Evolutionary conservation across 1,140 invertebrate species (phyloP), one percentile per base, ranked within the genome.

Genomic region (Drosophila nigromelanica): DNA sequence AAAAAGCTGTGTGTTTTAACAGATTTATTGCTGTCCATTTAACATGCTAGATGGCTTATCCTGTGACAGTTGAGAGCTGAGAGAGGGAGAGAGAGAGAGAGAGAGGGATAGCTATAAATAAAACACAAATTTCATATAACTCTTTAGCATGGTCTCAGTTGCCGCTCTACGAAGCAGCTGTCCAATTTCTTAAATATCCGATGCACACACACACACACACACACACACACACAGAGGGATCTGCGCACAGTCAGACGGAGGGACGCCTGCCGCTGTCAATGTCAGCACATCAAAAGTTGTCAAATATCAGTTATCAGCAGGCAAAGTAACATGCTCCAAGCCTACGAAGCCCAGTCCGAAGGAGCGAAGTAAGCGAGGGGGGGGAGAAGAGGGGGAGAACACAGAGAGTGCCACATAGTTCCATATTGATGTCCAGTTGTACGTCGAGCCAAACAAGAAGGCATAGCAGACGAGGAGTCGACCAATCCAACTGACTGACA

Each of bases 231-330:
- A 40, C 11, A 35, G 45, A 50, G 45, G 60, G 48, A 70, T 50
- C 72, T 63, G 40, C 35, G 50, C 45, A 60, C 48, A 54, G 27
- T 52, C 69, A 71, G 73, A 59, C 61, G 47, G 27, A 67, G 62
- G 62, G 74, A 66, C 66, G 75, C 64, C 72, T 70, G 74, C 61
- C 70, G 78, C 76, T 76, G 79, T 83, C 83, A 83, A 87, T 76
- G 82, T 86, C 81, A 87, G 83, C 77, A 77, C 76, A 77, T 87
- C 83, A 87, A 87, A 87, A 89, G 83, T 87, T 87, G 83, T 87
- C 83, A 87, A 87, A 87, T 87, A 87, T 87, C 83, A 87, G 83
- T 87, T 87, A 89, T 87, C 83, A 87, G 83, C 76, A 77, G 76
- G 76, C 76, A 69, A 81, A 80, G 85, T 48, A 83, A 89, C 83